These are phyloP conservation scores for Carassius carassius DNA, from an alignment of 2,113 vertebrate species.

Conservation along the genomic window DNA sequence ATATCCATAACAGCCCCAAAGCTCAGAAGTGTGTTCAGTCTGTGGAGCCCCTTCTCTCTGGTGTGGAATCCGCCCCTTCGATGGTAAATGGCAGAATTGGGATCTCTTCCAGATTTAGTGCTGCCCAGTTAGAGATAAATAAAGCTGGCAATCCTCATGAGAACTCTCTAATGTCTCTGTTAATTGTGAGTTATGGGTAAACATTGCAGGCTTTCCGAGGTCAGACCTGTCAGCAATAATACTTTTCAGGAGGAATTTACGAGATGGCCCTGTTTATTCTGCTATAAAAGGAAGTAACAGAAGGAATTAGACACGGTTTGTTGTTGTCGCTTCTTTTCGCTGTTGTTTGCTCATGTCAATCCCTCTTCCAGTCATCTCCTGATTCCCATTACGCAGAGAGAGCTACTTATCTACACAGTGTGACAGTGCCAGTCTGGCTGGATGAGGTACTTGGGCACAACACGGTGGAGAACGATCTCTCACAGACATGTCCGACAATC, in stretches of 20 bases:
- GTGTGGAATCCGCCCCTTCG: conserved; percentile 80
- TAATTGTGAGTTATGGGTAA: conserved; percentile 99
- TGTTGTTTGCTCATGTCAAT: conserved; percentile 61
- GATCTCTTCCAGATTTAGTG: conserved; percentile 95
- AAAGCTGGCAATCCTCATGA: conserved; percentile 92
- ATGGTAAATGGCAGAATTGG: conserved; percentile 97
- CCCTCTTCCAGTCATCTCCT: conserved; percentile 51
- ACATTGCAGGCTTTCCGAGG: conserved; percentile 93
- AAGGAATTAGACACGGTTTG: conserved; percentile 71
- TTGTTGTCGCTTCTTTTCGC: conserved; percentile 58
- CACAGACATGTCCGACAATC: conserved; percentile 22
- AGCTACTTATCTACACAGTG: conserved; percentile 30
- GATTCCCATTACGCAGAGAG: conserved; percentile 43
- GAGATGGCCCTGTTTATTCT: conserved; percentile 88
- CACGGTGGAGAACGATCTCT: conserved; percentile 27
- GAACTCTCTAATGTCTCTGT: conserved; percentile 99
- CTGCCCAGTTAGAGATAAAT: conserved; percentile 95
- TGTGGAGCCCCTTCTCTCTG: conserved; percentile 85
- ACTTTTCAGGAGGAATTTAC: conserved; percentile 96
- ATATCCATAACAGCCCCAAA: conserved; percentile 92
- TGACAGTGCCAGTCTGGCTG: conserved; percentile 38
- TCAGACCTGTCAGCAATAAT: conserved; percentile 98
- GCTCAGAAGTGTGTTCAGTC: conserved; percentile 94
- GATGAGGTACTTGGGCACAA: conserved; percentile 44
- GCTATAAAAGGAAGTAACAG: conserved; percentile 74